These are phyloP conservation scores for Stegana nigrithorax DNA, from an alignment of 2,888 invertebrate species.

Conservation along the genomic window DNA sequence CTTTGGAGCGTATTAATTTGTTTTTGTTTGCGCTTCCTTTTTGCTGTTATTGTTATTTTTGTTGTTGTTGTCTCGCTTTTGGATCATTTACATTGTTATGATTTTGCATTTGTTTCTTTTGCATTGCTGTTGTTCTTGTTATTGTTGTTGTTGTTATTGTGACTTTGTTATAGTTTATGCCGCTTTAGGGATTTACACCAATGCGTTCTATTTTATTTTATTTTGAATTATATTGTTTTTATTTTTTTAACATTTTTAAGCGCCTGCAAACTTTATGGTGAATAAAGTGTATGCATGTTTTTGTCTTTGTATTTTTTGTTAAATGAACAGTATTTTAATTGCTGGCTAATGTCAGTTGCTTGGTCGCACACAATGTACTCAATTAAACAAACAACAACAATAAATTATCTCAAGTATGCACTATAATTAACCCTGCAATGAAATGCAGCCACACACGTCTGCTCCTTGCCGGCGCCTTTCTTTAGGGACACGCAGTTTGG, in stretches of 20 bases:
- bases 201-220: conserved; percentile 40
- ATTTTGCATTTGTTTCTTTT: conserved; percentile 32
- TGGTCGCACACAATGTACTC: too few relatives aligned
- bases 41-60: conserved; percentile 12
- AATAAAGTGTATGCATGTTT: conserved; percentile 31
- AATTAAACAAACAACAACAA: too few relatives aligned
- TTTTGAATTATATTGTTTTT: conserved; percentile 16
- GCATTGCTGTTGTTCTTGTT: conserved; percentile 26
- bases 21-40: conserved; percentile 19
- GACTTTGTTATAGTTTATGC: conserved; percentile 24
- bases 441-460: too few relatives aligned
- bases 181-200: conserved; percentile 34
- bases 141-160: conserved; percentile 22
- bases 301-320: conserved; percentile 13
- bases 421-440: too few relatives aligned
- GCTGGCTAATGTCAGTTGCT: too few relatives aligned
- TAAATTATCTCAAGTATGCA: too few relatives aligned
- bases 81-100: conserved; percentile 28
- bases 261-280: too few relatives aligned
- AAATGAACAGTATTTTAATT: too few relatives aligned
- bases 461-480: too few relatives aligned
- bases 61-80: neutral
- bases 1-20: conserved; percentile 16
- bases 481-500: too few relatives aligned
- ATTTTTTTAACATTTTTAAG: neutral